phyloP scores from a whole-genome alignment of 1,140 invertebrate species.

The Drosophila teissieri region DNA sequence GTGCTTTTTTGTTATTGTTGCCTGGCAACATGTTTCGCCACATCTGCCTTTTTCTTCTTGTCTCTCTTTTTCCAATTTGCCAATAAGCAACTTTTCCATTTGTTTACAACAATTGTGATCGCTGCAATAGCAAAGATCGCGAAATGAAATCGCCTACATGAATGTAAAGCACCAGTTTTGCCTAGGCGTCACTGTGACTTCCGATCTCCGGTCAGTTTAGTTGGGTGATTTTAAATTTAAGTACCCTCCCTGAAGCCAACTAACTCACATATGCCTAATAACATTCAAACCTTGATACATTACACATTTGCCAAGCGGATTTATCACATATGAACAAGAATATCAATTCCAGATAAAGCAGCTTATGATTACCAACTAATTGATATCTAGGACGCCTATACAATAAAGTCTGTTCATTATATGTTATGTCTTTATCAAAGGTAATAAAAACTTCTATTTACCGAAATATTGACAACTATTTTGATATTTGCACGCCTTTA shows the following conservation, averaged over 20 bases:
- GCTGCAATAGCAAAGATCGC: neutral
- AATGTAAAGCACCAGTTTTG: neutral
- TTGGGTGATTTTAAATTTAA: constrained; percentile 15
- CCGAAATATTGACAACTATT: neutral
- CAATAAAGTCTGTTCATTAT: neutral
- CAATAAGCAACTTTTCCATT: constrained; percentile 26
- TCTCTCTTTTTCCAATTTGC: constrained; percentile 14
- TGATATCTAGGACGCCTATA: neutral
- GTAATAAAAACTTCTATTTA: neutral
- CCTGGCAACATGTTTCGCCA: constrained; percentile 29
- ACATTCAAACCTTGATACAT: too few species aligned
- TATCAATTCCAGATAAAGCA: neutral
- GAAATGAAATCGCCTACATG: constrained; percentile 20
- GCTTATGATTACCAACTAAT: neutral
- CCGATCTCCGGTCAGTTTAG: constrained; percentile 9
- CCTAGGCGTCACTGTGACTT: constrained; percentile 60
- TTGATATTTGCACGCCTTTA: neutral
- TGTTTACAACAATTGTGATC: constrained; percentile 36
- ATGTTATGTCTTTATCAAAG: neutral
- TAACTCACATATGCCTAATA: too few species aligned
- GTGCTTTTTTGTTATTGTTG: constrained; percentile 27
- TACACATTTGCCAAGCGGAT: too few species aligned
- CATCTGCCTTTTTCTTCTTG: constrained; percentile 9
- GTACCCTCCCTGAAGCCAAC: constrained; percentile 13
- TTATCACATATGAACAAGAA: neutral